Base-by-base conservation (phyloP, 2,797 vertebrate species). In the Melanotaenia pygmaea region DNA sequence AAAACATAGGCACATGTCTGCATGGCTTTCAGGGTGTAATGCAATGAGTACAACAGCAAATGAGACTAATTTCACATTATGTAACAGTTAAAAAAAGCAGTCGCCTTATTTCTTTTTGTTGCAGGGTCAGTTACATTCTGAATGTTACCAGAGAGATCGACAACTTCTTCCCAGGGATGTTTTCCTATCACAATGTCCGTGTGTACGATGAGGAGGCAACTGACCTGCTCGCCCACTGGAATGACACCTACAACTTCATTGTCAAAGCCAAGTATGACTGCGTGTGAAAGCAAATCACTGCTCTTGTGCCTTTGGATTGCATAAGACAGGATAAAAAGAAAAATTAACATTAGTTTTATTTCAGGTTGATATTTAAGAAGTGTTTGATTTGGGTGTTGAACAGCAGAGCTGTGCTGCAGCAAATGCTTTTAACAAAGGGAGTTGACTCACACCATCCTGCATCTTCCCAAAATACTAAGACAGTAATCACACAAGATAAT, bases 131-230 rank as follows among this genome's bases (percentile, higher is more conserved):
- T 70, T 97, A 97, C 93, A 98, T 99, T 82, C 90, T 99, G 76
- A 99, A 99, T 0, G 96, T 98, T 34, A 99, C 97, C 61, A 93
- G 96, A 87, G 98, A 99, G 85, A 98, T 99, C 0, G 98, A 99
- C 86, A 99, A 99, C 81, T 99, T 99, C 82, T 99, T 99, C 76
- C 97, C 98, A 0, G 97, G 97, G 7, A 88, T 96, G 59, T 98
- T 99, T 1, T 94, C 95, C 0, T 99, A 99, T 61, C 96, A 98
- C 89, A 99, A 99, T 40, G 93, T 99, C 70, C 93, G 97, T 0
- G 97, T 99, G 60, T 98, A 97, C 0, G 98, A 99, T 0, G 97
- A 98, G 62, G 98, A 99, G 68, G 94, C 95, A 5, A 97, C 97
- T 0, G 97, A 99, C 86, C 95, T 99, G 40, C 94, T 99, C 64